Evolutionary conservation across 2,113 vertebrate species (phyloP).

Genomic region (Lates calcarifer): DNA sequence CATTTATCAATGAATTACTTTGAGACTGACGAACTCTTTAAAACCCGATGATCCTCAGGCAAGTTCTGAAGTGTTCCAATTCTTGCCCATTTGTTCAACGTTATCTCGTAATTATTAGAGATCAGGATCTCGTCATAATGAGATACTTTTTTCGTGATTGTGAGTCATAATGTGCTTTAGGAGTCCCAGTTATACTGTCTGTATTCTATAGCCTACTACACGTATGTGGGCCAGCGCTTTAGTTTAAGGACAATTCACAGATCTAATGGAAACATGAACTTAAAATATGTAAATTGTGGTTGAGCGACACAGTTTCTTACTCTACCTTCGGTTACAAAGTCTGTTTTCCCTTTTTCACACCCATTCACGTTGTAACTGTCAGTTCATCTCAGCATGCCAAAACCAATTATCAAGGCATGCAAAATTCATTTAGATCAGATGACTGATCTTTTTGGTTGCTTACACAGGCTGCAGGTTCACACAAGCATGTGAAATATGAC

Average conservation of each 20-base stretch:
- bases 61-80: background rate
- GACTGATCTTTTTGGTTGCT: background rate
- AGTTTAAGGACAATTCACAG: background rate
- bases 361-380: background rate
- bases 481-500: conserved; percentile 3
- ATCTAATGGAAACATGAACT: background rate
- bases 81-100: background rate
- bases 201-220: background rate
- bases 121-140: background rate
- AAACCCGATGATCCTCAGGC: background rate
- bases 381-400: background rate
- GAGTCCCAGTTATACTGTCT: background rate
- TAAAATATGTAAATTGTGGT: background rate
- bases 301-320: background rate
- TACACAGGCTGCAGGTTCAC: background rate
- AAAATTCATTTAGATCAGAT: conserved; percentile 25
- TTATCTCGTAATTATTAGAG: background rate
- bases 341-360: background rate
- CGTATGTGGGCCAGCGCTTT: too few species aligned
- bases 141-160: too few species aligned
- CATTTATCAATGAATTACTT: background rate
- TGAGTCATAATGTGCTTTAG: background rate
- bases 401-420: conserved; percentile 32
- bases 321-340: background rate
- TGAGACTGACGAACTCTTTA: background rate